Evolutionary conservation across 2,797 vertebrate species (phyloP).

Genomic region (Carapus acus): DNA sequence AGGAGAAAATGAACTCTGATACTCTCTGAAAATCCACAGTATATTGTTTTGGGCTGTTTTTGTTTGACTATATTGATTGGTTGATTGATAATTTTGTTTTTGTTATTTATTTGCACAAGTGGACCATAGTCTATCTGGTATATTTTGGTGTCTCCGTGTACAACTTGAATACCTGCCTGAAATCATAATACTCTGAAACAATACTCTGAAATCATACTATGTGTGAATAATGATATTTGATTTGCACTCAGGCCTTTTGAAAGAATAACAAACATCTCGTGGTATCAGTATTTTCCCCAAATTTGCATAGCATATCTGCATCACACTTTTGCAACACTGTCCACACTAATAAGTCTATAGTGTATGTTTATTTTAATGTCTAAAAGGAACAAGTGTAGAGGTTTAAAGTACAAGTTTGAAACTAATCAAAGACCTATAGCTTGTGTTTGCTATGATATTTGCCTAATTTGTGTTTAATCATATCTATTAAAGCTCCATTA

Average conservation of each 20-base stretch:
- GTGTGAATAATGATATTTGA: neutral
- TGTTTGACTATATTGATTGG: too few relatives aligned
- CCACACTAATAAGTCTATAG: conserved; percentile 32
- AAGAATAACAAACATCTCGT: conserved; percentile 11
- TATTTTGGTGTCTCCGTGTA: conserved; percentile 18
- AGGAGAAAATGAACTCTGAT: conserved; percentile 5
- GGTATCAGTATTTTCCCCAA: conserved; percentile 5
- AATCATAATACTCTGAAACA: conserved; percentile 7
- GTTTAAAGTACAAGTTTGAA: conserved; percentile 40
- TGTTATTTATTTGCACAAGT: conserved; percentile 34
- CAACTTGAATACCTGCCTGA: conserved; percentile 15
- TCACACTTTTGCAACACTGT: conserved; percentile 31
- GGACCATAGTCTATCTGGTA: conserved; percentile 30
- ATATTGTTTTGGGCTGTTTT: too few relatives aligned
- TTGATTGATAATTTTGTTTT: too few relatives aligned
- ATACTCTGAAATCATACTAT: conserved; percentile 12
- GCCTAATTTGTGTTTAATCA: conserved; percentile 35
- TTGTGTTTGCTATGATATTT: conserved; percentile 44
- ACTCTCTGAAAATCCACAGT: conserved; percentile 24
- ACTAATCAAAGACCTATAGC: conserved; percentile 16
- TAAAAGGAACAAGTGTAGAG: conserved; percentile 37
- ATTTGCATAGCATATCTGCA: conserved; percentile 34
- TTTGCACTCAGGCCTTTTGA: conserved; percentile 5
- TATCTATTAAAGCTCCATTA: conserved; percentile 22
- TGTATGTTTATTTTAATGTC: conserved; percentile 48